Conservation (phyloP, 2,797 vertebrate species). For the Pyrocephalus nanus region DNA sequence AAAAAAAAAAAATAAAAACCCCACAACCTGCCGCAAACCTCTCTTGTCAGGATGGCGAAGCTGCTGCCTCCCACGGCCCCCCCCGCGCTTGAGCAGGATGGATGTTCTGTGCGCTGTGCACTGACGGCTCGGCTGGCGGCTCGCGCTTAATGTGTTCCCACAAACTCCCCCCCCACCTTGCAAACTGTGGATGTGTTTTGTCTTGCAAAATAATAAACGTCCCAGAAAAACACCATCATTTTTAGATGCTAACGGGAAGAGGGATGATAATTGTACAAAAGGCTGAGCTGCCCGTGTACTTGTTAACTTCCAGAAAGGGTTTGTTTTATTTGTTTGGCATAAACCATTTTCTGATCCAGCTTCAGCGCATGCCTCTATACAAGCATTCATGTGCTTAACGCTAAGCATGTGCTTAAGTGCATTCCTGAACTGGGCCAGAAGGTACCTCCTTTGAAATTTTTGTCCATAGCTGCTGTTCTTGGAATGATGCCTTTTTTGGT, state of each 20-base stretch:
- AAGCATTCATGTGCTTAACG: not conserved
- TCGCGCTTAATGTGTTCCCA: not conserved
- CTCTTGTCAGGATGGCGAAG: constrained; percentile 29
- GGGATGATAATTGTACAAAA: not conserved
- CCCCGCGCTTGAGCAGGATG: not conserved
- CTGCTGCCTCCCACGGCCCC: not conserved
- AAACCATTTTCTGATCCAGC: not conserved
- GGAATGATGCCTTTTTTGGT: constrained; percentile 65
- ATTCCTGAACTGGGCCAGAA: constrained; percentile 52
- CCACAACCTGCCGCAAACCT: constrained; percentile 16
- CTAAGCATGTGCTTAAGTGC: constrained; percentile 49
- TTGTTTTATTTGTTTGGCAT: not conserved
- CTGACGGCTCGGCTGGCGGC: not conserved
- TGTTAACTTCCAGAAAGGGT: not conserved
- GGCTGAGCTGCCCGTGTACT: not conserved
- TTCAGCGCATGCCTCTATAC: not conserved
- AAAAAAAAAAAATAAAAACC: not conserved
- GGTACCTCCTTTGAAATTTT: constrained; percentile 29
- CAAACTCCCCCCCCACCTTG: not conserved
- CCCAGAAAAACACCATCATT: not conserved
- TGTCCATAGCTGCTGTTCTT: constrained; percentile 32
- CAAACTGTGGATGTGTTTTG: constrained; percentile 15
- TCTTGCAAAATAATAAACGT: not conserved
- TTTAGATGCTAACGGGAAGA: not conserved
- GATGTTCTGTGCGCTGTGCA: not conserved